These are phyloP conservation scores for Tenualosa ilisha DNA, from an alignment of 2,797 vertebrate genomes.

Conservation along the genomic window DNA sequence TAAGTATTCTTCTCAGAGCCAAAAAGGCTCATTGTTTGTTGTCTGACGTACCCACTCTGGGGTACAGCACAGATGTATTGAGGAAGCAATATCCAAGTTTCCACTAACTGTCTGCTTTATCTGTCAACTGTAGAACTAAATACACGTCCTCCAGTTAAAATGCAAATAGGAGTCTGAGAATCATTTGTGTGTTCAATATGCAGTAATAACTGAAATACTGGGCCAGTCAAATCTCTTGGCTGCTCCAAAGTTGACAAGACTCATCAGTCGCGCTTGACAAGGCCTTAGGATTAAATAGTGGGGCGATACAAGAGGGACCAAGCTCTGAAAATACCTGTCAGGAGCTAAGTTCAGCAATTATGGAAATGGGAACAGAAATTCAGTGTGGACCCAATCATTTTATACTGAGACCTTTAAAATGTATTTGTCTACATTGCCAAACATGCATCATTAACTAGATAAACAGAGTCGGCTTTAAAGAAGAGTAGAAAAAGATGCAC, in stretches of 20 bases:
- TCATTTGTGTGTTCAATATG: conserved; percentile 26
- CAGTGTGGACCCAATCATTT: conserved; percentile 30
- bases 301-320: conserved; percentile 55
- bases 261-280: conserved; percentile 65
- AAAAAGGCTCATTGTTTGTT: neutral
- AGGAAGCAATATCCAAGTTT: neutral
- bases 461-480: no score
- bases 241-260: conserved; percentile 64
- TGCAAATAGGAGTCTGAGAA: neutral
- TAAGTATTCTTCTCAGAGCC: neutral
- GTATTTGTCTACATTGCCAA: neutral
- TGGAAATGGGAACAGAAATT: conserved; percentile 57
- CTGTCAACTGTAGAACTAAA: conserved; percentile 5
- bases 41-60: neutral
- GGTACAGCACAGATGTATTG: neutral
- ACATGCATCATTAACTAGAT: conserved; percentile 35
- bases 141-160: neutral
- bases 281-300: conserved; percentile 62
- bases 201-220: conserved; percentile 45
- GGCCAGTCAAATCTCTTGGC: conserved; percentile 56
- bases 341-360: conserved; percentile 53
- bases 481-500: no score
- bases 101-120: neutral
- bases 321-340: conserved; percentile 60
- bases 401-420: conserved; percentile 24